Evolutionary conservation across 2,113 vertebrate species (phyloP).

Genomic region (Microtus richardsoni): DNA sequence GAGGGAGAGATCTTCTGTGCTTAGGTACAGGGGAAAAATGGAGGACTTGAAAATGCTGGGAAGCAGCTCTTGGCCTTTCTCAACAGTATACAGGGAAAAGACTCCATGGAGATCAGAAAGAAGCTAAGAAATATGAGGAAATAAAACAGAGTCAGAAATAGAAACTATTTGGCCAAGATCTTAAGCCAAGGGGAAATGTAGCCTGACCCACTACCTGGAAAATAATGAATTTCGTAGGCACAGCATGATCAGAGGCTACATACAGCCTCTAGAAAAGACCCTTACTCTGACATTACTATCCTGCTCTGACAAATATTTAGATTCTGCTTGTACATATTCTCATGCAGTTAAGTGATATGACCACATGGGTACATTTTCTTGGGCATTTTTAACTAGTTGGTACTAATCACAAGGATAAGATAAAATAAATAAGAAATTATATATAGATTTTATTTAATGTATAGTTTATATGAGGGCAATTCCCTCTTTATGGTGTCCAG

Average conservation of each 20-base stretch:
- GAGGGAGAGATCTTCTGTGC: not conserved
- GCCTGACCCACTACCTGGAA: not conserved
- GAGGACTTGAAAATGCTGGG: not conserved
- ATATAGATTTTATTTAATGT: not conserved
- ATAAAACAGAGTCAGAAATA: not conserved
- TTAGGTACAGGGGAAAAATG: not conserved
- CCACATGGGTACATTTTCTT: not conserved
- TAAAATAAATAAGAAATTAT: not conserved
- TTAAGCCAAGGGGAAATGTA: not conserved
- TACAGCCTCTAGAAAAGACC: not conserved
- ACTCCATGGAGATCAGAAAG: not conserved
- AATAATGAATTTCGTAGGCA: not conserved
- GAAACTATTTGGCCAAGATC: not conserved
- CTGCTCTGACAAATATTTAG: not conserved
- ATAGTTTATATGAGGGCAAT: not conserved
- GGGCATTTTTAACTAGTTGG: not conserved
- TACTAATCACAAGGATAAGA: not conserved
- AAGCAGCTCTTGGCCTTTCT: not conserved
- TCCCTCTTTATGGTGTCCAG: accelerated
- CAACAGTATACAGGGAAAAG: not conserved
- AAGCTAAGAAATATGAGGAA: not conserved
- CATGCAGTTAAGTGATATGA: not conserved
- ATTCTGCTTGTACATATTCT: not conserved
- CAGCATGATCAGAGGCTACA: not conserved
- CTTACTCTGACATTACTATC: not conserved